Conservation (phyloP, 2,888 invertebrate species). For the Dendrolimus houi region DNA sequence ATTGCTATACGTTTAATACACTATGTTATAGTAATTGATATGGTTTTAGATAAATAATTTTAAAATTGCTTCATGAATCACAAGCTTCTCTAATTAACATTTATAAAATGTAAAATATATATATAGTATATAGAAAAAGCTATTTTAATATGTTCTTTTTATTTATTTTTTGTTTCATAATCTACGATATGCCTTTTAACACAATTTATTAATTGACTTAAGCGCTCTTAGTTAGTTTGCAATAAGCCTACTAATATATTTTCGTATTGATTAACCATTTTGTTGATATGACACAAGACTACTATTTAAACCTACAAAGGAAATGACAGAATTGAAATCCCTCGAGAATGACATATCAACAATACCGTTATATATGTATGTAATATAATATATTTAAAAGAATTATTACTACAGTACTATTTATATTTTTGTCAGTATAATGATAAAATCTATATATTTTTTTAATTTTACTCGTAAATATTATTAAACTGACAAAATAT, state of each 20-base stretch:
- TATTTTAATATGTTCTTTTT: too few relatives aligned
- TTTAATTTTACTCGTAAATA: neutral
- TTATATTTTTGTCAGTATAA: too few relatives aligned
- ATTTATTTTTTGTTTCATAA: too few relatives aligned
- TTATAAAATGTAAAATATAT: neutral
- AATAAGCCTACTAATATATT: too few relatives aligned
- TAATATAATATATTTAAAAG: too few relatives aligned
- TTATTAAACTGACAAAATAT: neutral
- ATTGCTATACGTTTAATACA: neutral
- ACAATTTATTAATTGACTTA: neutral
- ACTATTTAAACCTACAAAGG: neutral
- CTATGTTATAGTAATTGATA: neutral
- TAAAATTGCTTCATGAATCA: neutral
- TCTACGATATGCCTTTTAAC: conserved; percentile 1
- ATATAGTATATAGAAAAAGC: too few relatives aligned
- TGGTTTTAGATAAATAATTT: neutral
- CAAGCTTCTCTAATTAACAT: neutral
- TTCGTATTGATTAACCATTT: neutral
- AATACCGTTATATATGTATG: neutral
- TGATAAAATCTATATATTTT: neutral
- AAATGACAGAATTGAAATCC: too few relatives aligned
- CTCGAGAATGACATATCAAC: neutral
- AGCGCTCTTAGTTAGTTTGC: neutral
- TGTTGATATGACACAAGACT: neutral
- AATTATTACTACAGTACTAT: too few relatives aligned